Evolutionary conservation across 2,797 vertebrate genomes (phyloP).

Genomic region (Loris lydekkerianus): DNA sequence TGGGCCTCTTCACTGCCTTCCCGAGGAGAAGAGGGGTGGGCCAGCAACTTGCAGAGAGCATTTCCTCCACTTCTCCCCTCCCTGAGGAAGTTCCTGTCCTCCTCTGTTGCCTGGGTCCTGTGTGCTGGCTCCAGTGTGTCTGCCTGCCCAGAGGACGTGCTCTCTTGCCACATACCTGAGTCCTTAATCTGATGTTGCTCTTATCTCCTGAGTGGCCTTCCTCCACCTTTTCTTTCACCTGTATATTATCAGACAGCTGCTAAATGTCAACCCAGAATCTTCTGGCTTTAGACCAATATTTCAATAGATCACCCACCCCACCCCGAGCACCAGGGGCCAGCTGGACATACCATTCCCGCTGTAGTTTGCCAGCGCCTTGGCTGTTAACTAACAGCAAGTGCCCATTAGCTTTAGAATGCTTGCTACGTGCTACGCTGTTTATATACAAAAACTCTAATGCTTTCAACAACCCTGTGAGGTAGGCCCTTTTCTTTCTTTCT

Average conservation of each 20-base stretch:
- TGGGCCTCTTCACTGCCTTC: background rate
- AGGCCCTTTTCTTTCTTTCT: background rate
- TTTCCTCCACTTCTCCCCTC: no score
- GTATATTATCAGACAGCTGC: slow-evolving; percentile 34
- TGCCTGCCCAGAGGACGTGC: background rate
- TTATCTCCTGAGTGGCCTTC: slow-evolving; percentile 12
- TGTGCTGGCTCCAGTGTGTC: background rate
- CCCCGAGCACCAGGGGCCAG: background rate
- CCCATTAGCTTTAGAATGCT: background rate
- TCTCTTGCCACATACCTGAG: slow-evolving; percentile 44
- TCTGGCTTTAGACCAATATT: background rate
- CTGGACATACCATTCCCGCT: background rate
- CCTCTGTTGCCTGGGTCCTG: background rate
- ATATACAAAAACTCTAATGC: background rate
- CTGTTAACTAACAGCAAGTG: background rate
- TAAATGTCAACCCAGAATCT: slow-evolving; percentile 30
- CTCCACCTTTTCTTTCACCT: slow-evolving; percentile 11
- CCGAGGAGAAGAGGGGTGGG: no score
- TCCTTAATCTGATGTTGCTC: slow-evolving; percentile 42
- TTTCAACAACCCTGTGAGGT: slow-evolving; percentile 15
- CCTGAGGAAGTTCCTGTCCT: background rate
- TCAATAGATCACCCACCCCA: background rate
- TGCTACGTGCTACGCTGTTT: background rate
- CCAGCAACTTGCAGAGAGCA: no score
- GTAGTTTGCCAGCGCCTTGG: background rate